Conservation (phyloP, 2,113 vertebrate genomes). For the Urocynchramus pylzowi region DNA sequence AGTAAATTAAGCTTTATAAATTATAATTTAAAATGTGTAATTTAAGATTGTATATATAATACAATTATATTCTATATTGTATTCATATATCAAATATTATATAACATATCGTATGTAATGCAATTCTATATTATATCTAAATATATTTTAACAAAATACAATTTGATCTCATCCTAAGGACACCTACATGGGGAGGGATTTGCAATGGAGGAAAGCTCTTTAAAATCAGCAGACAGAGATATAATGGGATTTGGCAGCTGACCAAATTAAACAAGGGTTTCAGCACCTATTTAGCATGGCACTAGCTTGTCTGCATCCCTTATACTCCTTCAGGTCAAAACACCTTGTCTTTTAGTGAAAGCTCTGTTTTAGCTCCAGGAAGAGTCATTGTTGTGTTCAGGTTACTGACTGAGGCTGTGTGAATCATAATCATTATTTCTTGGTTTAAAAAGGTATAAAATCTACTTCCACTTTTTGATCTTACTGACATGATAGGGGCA, state of each 20-base stretch:
- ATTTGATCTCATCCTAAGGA: not conserved
- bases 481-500: not conserved
- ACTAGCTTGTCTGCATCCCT: not conserved
- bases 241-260: not conserved
- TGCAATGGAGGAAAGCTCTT: not conserved
- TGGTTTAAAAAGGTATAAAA: not conserved
- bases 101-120: not conserved
- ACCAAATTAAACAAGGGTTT: not conserved
- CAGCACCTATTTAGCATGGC: not conserved
- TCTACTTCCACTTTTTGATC: not conserved
- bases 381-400: not conserved
- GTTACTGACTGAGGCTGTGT: not conserved
- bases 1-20: not conserved
- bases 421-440: not conserved
- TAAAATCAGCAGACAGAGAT: not conserved
- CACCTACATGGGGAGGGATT: not conserved
- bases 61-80: not conserved
- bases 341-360: not conserved
- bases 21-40: not conserved
- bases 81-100: not conserved
- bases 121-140: not conserved
- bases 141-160: not conserved
- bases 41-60: not conserved
- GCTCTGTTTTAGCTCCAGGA: not conserved
- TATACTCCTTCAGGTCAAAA: not conserved